Evolutionary conservation across 2,797 vertebrate species (phyloP).

Genomic region (Enteromius fasciolatus): DNA sequence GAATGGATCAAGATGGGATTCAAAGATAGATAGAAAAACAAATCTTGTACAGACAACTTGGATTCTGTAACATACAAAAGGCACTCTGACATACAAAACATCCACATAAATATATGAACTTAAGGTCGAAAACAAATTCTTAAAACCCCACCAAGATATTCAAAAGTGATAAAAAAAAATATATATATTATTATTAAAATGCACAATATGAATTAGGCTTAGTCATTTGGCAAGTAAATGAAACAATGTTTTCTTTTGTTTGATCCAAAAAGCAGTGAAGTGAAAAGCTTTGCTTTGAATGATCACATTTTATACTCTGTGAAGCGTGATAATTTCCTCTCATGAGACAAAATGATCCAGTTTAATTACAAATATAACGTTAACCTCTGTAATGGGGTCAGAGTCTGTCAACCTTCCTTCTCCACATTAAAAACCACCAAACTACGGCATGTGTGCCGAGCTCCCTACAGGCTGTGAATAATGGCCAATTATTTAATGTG

Average conservation of each 20-base stretch:
- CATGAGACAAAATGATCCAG: slow-evolving; percentile 54
- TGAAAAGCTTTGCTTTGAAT: slow-evolving; percentile 57
- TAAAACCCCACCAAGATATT: background rate
- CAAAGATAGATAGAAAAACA: background rate
- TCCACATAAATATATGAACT: background rate
- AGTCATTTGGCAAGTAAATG: background rate
- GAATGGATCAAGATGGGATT: background rate
- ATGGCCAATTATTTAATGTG: slow-evolving; percentile 48
- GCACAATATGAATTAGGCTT: background rate
- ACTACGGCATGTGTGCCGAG: slow-evolving; percentile 39
- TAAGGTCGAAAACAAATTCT: background rate
- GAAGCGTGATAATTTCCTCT: slow-evolving; percentile 58
- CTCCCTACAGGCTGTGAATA: slow-evolving; percentile 38
- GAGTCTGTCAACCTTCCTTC: slow-evolving; percentile 42
- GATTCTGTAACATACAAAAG: background rate
- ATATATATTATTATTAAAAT: background rate
- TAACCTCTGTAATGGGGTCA: slow-evolving; percentile 48
- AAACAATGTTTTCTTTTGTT: slow-evolving; percentile 38
- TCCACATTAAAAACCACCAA: slow-evolving; percentile 56
- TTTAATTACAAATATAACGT: slow-evolving; percentile 66
- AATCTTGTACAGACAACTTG: background rate
- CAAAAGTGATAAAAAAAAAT: background rate
- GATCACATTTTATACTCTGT: slow-evolving; percentile 65
- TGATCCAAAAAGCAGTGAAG: slow-evolving; percentile 62
- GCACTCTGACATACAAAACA: background rate